Evolutionary conservation across 2,797 vertebrate genomes (phyloP), one percentile per base, ranked within the genome.

Genomic region (Pampus argenteus): DNA sequence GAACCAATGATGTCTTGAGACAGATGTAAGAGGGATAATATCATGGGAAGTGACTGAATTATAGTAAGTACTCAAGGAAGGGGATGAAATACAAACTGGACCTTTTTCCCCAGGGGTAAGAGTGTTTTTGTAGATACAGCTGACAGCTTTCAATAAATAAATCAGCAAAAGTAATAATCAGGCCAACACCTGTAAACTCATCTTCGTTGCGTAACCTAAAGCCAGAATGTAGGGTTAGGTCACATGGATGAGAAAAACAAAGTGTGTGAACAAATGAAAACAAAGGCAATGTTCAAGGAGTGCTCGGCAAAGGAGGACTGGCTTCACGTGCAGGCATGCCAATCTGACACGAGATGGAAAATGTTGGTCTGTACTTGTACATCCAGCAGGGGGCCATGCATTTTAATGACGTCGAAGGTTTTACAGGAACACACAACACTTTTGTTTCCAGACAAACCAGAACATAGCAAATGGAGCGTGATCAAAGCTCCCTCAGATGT

Each of bases 211-310:
- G 65, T 67, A 82, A 88, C 90, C 88, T 89, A 82, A 82, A 88
- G 78, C 88, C 89, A 84, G 69, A 81, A 82, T 54, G 81, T 25
- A 86, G 81, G 55, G 86, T 89, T 88, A 86, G 84, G 85, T 88
- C 86, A 89, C 83, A 82, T 83, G 83, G 81, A 88, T 84, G 88
- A 89, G 63, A 68, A 58, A 66, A 73, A 75, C 22, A 44, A 54
- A 29, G 66, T 44, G 55, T 65, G 68, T 64, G 38, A 66, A 73
- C 47, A 81, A 75, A 61, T 56, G 77, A 76, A 81, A 55, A 63
- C 59, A 59, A 66, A 70, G 72, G 76, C 23, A 71, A 86, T 67
- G 78, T 69, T 73, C 51, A 73, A 34, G 54, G 25, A 34, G 71
- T 40, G 71, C 66, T 73, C 20, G 10, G 8, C 52, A 59, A 50